phyloP scores from a whole-genome alignment of 2,113 vertebrate genomes.

The Engystomops pustulosus region DNA sequence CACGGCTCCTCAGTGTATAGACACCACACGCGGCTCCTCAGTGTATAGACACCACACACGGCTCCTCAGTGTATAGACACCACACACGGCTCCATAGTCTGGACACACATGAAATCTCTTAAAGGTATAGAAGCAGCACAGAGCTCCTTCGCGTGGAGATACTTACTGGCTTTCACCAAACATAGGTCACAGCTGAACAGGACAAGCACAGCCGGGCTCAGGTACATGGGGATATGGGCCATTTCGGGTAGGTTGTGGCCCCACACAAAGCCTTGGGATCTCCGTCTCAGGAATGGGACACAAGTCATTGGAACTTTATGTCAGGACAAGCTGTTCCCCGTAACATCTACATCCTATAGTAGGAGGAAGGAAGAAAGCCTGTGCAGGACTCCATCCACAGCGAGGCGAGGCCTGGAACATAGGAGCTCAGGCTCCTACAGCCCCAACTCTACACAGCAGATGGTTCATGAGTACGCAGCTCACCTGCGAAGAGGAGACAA shows the following conservation, averaged over 20 bases:
- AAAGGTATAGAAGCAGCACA: neutral
- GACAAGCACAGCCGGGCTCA: conserved; percentile 83
- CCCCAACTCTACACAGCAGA: neutral
- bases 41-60: neutral
- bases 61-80: neutral
- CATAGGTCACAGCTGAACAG: conserved; percentile 89
- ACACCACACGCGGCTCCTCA: neutral
- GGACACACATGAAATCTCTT: neutral
- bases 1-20: neutral
- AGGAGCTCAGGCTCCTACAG: neutral
- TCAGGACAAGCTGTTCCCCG: neutral
- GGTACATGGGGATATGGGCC: conserved; percentile 72
- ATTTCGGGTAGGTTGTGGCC: conserved; percentile 64
- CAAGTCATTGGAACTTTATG: conserved; percentile 52
- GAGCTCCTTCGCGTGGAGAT: neutral
- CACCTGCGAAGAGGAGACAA: neutral
- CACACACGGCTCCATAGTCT: neutral
- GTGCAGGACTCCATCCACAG: neutral
- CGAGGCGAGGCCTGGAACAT: neutral
- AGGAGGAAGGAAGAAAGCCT: neutral
- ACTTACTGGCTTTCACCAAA: conserved; percentile 91
- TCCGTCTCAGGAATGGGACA: conserved; percentile 3
- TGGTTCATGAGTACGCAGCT: neutral
- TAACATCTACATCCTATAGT: neutral
- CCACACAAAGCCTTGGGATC: conserved; percentile 39